Evolutionary conservation across 2,797 vertebrate species (phyloP).

Genomic region (Sebastes kiyomatsui): DNA sequence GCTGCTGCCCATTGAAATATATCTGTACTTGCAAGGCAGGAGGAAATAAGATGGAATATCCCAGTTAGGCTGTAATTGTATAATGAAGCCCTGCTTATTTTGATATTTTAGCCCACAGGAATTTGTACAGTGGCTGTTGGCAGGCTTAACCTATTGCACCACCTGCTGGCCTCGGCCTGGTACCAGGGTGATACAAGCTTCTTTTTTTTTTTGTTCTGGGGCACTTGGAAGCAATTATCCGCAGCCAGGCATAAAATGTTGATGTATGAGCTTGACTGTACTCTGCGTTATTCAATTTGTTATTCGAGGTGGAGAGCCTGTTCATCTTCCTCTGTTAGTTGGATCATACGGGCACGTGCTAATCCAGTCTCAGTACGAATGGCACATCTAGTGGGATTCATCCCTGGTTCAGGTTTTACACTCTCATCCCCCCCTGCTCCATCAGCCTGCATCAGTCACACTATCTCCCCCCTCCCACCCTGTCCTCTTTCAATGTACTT

Average conservation of each 20-base stretch:
- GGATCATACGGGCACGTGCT: not conserved
- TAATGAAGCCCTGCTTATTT: constrained; percentile 32
- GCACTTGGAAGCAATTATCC: constrained; percentile 18
- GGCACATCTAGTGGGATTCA: constrained; percentile 3
- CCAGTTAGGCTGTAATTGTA: constrained; percentile 37
- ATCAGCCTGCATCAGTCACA: constrained; percentile 9
- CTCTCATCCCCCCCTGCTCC: not conserved
- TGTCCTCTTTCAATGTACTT: constrained; percentile 35
- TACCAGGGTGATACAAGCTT: not conserved
- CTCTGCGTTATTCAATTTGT: constrained; percentile 10
- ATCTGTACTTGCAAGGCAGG: constrained; percentile 48
- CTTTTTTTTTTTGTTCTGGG: not conserved
- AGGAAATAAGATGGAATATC: constrained; percentile 54
- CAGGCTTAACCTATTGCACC: constrained; percentile 55
- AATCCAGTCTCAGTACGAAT: not conserved
- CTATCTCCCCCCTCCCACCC: not conserved
- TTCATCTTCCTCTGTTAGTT: not conserved
- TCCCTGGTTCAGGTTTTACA: not conserved
- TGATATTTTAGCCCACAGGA: constrained; percentile 29
- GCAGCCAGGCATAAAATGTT: not conserved
- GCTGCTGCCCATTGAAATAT: constrained; percentile 55
- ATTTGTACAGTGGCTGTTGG: not conserved
- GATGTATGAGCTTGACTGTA: constrained; percentile 11
- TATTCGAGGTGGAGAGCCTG: not conserved
- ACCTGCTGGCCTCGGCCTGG: constrained; percentile 58